Base-by-base conservation (phyloP, 1,140 invertebrate genomes). In the Muscidifurax raptorellus region DNA sequence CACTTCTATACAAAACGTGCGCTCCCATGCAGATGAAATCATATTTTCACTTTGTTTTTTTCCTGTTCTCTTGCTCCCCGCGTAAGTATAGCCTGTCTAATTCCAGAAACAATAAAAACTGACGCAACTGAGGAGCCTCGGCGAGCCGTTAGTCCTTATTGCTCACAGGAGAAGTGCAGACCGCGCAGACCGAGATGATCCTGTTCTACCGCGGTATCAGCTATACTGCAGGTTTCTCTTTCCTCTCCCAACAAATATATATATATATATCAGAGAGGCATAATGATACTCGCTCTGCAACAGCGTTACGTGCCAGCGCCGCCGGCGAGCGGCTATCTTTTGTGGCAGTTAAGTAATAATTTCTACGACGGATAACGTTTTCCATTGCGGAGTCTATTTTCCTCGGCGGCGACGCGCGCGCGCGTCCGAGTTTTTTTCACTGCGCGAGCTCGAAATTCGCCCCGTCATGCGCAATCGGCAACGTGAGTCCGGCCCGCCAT, bases 101-200 rank as follows among this genome's bases (percentile, higher is more conserved):
- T 82, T n/a, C 64, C 32, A 22, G 80, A 72, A 81, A 81, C 67
- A 72, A 71, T 81, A 81, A 59, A 59, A 59, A 44, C 15, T 59
- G 67, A 69, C 36, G 80, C 66, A 72, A 72, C 18, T n/a, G 52
- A 59, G 52, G 52, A 59, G 52, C 22, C 52, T 0, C 36, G 36
- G 18, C 6, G 18, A 22, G 52, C n/a, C n/a, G 15, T 6, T 59
- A 59, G 18, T 18, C 52, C 52, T 18, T 6, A 59, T 22, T 59
- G 52, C 4, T n/a, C n/a, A 3, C 28, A 25, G 12, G 25, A 28
- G 44, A 59, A 30, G 59, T 59, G 15, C 44, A 47, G 44, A 2
- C 6, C 52, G 18, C 0, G 12, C 40, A 18, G 15, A 15, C 18
- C 47, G 18, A 59, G 52, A 59, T n/a, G 22, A 0, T 59, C 52